Percentiles rank a stretch among this genome's conserved stretches.
Evolutionary conservation across 2,888 invertebrate species (phyloP).

Genomic region (Pandemis corylana): DNA sequence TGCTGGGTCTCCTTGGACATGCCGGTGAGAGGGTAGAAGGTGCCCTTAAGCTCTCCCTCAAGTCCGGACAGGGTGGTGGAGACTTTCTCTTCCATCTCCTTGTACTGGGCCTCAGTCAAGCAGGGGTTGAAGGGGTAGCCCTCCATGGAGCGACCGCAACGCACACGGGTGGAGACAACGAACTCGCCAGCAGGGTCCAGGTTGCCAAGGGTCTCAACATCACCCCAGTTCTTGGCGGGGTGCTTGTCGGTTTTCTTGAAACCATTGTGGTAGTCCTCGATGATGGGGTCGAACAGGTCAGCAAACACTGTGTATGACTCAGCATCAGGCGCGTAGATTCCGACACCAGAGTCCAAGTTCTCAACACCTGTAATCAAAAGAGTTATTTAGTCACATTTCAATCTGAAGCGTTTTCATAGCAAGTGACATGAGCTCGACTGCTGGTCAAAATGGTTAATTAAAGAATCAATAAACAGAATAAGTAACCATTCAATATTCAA

Average conservation of each 20-base stretch:
- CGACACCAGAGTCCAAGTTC: constrained; percentile 98
- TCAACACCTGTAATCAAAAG: constrained; percentile 89
- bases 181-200: constrained; percentile 96
- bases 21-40: constrained; percentile 97
- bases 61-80: constrained; percentile 92
- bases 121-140: constrained; percentile 99
- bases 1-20: constrained; percentile 98
- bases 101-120: constrained; percentile 97
- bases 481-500: background rate
- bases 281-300: constrained; percentile 98
- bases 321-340: constrained; percentile 99
- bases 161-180: constrained; percentile 97
- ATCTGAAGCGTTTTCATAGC: background rate
- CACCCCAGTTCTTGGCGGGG: constrained; percentile 97
- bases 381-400: constrained; percentile 3
- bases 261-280: constrained; percentile 98
- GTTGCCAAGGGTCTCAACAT: constrained; percentile 94
- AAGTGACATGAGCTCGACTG: background rate
- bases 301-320: constrained; percentile 97
- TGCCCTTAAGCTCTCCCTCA: constrained; percentile 96
- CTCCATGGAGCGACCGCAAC: constrained; percentile 97
- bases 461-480: background rate
- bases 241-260: constrained; percentile 98
- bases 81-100: constrained; percentile 98
- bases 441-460: background rate